Evolutionary conservation across 2,113 vertebrate genomes (phyloP).

Genomic region (Zosterops lateralis): DNA sequence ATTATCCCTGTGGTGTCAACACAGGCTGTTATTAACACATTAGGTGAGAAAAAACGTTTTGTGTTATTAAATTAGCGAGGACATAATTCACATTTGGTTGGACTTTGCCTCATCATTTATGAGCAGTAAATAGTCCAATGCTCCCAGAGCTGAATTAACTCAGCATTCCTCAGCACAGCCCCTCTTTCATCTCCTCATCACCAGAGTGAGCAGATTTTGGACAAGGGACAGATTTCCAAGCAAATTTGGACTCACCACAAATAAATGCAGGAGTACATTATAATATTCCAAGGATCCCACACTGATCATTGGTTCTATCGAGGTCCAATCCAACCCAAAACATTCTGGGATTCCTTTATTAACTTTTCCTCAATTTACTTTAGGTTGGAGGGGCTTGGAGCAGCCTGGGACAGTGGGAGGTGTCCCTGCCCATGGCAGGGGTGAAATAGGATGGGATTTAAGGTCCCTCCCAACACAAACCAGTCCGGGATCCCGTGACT

Average conservation of each 20-base stretch:
- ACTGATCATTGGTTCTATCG: not conserved
- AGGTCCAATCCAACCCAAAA: not conserved
- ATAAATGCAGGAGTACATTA: rapidly evolving
- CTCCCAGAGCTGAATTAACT: constrained; percentile 11
- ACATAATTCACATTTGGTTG: constrained; percentile 49
- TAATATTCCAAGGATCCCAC: rapidly evolving
- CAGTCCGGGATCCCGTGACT: rapidly evolving
- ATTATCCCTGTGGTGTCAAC: constrained; percentile 39
- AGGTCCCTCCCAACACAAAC: not conserved
- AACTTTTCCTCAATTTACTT: not conserved
- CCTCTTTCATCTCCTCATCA: not conserved
- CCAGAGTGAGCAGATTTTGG: not conserved
- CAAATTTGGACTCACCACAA: not conserved
- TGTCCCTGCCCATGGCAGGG: not conserved
- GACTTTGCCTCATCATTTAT: constrained; percentile 42
- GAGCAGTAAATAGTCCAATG: constrained; percentile 38
- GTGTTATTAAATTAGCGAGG: constrained; percentile 49
- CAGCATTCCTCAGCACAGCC: not conserved
- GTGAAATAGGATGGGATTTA: rapidly evolving
- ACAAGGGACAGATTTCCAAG: not conserved
- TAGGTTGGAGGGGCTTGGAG: not conserved
- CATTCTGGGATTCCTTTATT: not conserved
- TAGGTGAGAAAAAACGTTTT: constrained; percentile 52
- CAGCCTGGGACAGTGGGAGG: rapidly evolving
- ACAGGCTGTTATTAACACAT: constrained; percentile 57